phyloP scores from a whole-genome alignment of 2,888 invertebrate species.

The Latheticus oryzae region DNA sequence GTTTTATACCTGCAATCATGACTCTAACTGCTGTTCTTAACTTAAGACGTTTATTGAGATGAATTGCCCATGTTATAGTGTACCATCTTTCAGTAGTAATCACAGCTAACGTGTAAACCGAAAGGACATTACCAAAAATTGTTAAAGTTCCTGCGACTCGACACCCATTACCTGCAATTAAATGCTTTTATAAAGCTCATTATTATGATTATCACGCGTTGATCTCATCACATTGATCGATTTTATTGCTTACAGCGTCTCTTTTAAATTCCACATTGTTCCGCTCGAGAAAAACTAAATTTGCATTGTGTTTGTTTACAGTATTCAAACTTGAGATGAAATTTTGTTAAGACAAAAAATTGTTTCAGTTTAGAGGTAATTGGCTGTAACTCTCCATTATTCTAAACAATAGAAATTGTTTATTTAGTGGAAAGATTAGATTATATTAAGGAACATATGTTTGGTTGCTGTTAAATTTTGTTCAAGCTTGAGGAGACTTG shows the following conservation, averaged over 20 bases:
- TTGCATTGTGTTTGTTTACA: too few species aligned
- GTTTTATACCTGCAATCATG: constrained; percentile 66
- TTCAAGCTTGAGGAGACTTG: not conserved
- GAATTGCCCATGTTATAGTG: constrained; percentile 72
- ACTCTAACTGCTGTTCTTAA: constrained; percentile 70
- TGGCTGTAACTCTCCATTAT: too few species aligned
- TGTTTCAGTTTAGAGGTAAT: too few species aligned
- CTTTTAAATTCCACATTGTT: too few species aligned
- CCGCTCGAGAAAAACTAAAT: too few species aligned
- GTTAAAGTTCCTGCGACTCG: constrained; percentile 74
- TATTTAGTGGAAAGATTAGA: not conserved
- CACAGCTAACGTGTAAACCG: constrained; percentile 74
- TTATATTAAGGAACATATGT: not conserved
- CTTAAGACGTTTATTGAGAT: constrained; percentile 72
- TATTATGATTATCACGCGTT: too few species aligned
- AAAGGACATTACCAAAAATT: constrained; percentile 73
- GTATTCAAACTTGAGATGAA: too few species aligned
- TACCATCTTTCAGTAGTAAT: constrained; percentile 74
- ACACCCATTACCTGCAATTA: constrained; percentile 69
- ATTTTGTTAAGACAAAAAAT: too few species aligned
- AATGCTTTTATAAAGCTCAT: too few species aligned
- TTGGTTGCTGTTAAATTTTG: not conserved
- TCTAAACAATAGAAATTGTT: not conserved
- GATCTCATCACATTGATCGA: too few species aligned
- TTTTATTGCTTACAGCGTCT: too few species aligned